Base-by-base conservation (phyloP, 23 tunicate genomes). In the Halocynthia aurantium region DNA sequence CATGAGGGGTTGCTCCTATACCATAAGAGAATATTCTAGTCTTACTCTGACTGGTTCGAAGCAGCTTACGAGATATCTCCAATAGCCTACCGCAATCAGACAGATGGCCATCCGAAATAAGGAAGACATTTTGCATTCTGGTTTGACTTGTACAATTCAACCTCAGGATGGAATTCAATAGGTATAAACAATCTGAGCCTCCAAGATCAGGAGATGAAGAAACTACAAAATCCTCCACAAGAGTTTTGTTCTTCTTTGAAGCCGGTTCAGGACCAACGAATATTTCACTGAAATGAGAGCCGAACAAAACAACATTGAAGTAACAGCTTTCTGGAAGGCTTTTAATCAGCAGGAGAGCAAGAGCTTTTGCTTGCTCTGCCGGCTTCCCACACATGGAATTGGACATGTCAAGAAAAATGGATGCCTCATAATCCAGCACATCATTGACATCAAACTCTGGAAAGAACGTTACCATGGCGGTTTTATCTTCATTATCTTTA, bases 361-460 rank as follows among this genome's bases (percentile, higher is more conserved):
- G 49, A 86, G 50, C 44, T 44, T 84, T 81, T 21, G 81, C 51
- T 22, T 77, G 57, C 1, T 54, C 58, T 10, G 81, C 10, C 2
- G 54, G 40, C 7, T 40, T 50, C 8, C 71, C 56, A 19, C 40
- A 4, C 84, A 89, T 89, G 8, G 96, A 89, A 50, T 71, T 64
- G 2, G 96, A 89, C 88, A 84, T 84, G 60, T 89, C 96, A 52
- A 89, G 18, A 70, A 89, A 7, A 11, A 89, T 80, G 19, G 81
- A 55, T 0, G 86, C 85, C 6, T 69, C 55, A 78, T 84, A 89
- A 74, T 84, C 77, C 22, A 22, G 7, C 50, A 84, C 55, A 7
- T 82, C 81, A 0, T 73, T 69, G 52, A 72, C 72, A 6, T 89
- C 88, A 80, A 89, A 89, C 61, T 89, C 96, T n/a, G 96, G 96